Evolutionary conservation across 2,113 vertebrate genomes (phyloP), one percentile per base, ranked within the genome.

Genomic region (Donacobius atricapilla): DNA sequence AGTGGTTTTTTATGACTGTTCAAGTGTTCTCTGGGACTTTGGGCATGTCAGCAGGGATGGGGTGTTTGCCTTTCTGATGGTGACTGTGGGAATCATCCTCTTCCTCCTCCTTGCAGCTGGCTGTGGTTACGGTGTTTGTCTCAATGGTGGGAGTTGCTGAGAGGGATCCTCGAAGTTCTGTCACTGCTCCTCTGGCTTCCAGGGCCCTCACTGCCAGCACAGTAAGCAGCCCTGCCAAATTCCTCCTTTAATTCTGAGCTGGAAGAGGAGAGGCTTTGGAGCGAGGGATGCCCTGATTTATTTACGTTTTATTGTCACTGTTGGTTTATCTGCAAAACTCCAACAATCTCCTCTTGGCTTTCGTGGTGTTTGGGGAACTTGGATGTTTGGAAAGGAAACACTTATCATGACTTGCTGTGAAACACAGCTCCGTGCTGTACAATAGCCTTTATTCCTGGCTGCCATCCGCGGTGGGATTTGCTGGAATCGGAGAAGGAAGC

Each of bases 171-270:
- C 96, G 1, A 98, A 97, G 96, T 97, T 94, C 6, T 99, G 99
- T 22, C 97, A 80, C 54, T 99, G 98, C 92, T 96, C 98, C 40
- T 48, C 93, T 2, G 98, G 98, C 7, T 99, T 99, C 96, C 98
- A 96, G 13, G 98, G 99, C 4, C 97, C 99, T 69, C 98, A 96
- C 97, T 99, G 99, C 73, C 98, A 99, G 96, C 98, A 98, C 0
- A 98, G 99, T 98, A 93, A 98, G 98, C 97, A 50, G 21, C 7
- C 47, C 48, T 22, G 13, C 9, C 48, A 11, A 50, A 30, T 18
- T 28, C 89, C 21, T 42, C 78, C 70, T 58, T 39, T 28, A 4
- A 47, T 39, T 48, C 37, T 4, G 5, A 68, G 45, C 21, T 16
- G 3, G 66, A 89, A 66, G 28, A 11, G 10, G 35, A 63, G 56